Evolutionary conservation across 2,113 vertebrate species (phyloP).

Genomic region (Oceanodroma tethys): DNA sequence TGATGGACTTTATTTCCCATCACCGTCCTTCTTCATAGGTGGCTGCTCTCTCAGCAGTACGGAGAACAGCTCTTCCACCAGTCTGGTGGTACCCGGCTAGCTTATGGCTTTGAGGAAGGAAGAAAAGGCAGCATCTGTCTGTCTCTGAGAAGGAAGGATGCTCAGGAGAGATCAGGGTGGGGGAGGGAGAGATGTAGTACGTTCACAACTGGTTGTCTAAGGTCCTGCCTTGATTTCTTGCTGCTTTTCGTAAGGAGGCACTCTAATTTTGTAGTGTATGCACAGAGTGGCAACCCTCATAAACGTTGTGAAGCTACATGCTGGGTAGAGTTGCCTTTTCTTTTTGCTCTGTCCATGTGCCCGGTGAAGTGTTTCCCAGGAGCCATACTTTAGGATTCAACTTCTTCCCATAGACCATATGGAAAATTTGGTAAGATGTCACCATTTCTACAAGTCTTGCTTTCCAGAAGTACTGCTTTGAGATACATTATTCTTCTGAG

Average conservation of each 20-base stretch:
- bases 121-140: not conserved
- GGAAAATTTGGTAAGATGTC: not conserved
- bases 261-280: not conserved
- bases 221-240: not conserved
- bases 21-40: not conserved
- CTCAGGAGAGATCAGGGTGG: not conserved
- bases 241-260: not conserved
- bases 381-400: not conserved
- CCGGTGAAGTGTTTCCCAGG: not conserved
- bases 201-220: not conserved
- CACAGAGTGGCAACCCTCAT: not conserved
- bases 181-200: not conserved
- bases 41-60: not conserved
- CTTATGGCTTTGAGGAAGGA: not conserved
- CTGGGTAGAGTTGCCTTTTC: not conserved
- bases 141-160: not conserved
- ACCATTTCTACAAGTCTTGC: not conserved
- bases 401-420: not conserved
- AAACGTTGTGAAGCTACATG: not conserved
- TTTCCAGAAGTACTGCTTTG: slow-evolving; percentile 8
- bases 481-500: not conserved
- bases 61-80: not conserved
- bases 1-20: not conserved
- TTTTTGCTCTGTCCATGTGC: accelerated
- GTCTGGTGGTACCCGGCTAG: not conserved